Percentiles rank a stretch among this genome's conserved stretches.
phyloP scores from a whole-genome alignment of 2,797 vertebrate species.

The Clamator glandarius region DNA sequence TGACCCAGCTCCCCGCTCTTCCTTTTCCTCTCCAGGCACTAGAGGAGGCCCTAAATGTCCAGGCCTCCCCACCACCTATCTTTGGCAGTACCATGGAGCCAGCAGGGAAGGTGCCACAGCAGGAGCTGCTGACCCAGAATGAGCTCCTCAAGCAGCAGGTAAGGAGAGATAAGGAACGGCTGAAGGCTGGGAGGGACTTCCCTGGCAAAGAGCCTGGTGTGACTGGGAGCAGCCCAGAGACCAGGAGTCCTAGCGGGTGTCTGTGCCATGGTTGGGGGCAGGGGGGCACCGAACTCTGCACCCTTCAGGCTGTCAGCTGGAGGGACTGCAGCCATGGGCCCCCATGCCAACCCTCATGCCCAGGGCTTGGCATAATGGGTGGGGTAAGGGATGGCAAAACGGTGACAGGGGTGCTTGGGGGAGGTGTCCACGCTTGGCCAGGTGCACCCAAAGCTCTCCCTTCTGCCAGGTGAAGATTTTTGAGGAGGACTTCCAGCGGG shows the following conservation, averaged over 20 bases:
- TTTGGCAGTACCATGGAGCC: slow-evolving; percentile 81
- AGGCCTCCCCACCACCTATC: slow-evolving; percentile 82
- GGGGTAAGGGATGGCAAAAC: accelerated
- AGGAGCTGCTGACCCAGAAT: slow-evolving; percentile 94
- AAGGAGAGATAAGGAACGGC: background rate
- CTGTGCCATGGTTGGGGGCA: background rate
- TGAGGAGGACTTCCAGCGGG: slow-evolving; percentile 96
- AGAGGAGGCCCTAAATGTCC: slow-evolving; percentile 92
- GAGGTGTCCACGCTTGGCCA: background rate
- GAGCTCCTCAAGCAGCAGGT: slow-evolving; percentile 97
- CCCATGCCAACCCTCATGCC: accelerated
- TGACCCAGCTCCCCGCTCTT: background rate
- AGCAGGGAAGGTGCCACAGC: slow-evolving; percentile 81
- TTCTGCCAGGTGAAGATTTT: slow-evolving; percentile 93
- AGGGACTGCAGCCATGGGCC: background rate
- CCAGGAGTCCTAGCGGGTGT: background rate
- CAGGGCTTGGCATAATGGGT: background rate
- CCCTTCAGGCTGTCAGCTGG: background rate
- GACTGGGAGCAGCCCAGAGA: background rate
- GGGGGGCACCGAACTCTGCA: accelerated
- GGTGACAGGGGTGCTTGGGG: background rate
- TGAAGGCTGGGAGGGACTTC: background rate
- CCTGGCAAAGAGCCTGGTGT: background rate
- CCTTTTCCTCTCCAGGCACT: slow-evolving; percentile 82
- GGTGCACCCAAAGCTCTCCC: background rate